Conservation (phyloP, 1,140 invertebrate genomes). For the Platyura marginata region DNA sequence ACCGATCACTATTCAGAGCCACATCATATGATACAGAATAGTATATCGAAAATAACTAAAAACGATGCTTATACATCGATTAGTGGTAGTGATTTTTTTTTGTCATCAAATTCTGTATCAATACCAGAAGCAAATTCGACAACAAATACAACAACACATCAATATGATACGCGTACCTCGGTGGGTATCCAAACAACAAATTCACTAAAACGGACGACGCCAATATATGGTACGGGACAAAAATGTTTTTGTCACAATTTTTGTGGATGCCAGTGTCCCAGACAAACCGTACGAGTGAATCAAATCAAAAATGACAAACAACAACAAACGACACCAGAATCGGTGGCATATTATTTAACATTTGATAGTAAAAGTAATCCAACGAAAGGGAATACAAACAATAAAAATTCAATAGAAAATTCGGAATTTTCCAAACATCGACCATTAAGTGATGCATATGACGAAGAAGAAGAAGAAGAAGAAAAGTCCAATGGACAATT, state of each 20-base stretch:
- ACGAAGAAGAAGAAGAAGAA: neutral
- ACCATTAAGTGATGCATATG: neutral
- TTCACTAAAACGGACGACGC: neutral
- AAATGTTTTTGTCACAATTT: neutral
- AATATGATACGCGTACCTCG: neutral
- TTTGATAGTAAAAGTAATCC: constrained; percentile 2
- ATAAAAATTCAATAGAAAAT: neutral
- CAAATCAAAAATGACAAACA: neutral
- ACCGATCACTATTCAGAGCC: neutral
- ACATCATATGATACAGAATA: neutral
- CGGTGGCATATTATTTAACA: neutral
- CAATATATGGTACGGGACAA: neutral
- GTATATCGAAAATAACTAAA: neutral
- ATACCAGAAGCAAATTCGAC: neutral
- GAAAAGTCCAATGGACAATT: neutral
- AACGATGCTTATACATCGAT: constrained; percentile 1
- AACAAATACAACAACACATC: neutral
- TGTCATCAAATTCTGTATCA: neutral
- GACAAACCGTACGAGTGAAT: neutral
- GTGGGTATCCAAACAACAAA: neutral
- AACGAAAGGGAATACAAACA: neutral
- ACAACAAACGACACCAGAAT: neutral
- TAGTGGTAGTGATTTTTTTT: neutral
- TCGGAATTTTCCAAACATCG: neutral
- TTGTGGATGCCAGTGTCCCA: neutral